Percentiles rank a stretch among this genome's conserved stretches.
These are phyloP conservation scores for Euwallacea similis DNA, from an alignment of 1,140 invertebrate species.

Conservation along the genomic window DNA sequence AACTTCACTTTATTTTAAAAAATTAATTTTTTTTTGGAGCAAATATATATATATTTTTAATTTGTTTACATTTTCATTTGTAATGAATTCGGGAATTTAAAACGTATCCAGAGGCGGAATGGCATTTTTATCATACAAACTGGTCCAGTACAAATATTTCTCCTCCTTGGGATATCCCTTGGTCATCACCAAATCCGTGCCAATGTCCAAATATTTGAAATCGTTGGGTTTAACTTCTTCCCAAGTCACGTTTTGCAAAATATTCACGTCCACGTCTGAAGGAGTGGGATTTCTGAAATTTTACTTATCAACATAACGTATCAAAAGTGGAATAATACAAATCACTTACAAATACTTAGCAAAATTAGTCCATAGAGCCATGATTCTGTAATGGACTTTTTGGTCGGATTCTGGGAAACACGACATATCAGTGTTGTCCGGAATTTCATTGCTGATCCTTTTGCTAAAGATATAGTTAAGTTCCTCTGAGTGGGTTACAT, in stretches of 20 bases:
- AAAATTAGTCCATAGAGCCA: conserved; percentile 32
- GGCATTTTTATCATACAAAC: conserved; percentile 18
- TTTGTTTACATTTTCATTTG: no score
- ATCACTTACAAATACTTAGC: conserved; percentile 34
- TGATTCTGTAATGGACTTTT: conserved; percentile 23
- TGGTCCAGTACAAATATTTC: conserved; percentile 23
- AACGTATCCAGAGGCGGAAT: conserved; percentile 19
- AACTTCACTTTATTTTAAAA: no score
- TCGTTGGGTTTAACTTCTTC: conserved; percentile 19
- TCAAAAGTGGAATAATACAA: neutral
- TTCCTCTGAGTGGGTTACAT: conserved; percentile 32
- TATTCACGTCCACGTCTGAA: conserved; percentile 5
- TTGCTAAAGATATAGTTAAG: conserved; percentile 34
- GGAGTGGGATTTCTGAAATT: conserved; percentile 33
- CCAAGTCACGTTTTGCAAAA: conserved; percentile 24
- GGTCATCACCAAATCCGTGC: conserved; percentile 11
- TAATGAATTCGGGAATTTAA: no score
- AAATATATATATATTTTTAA: no score
- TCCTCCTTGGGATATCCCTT: conserved; percentile 20
- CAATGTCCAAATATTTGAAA: conserved; percentile 33
- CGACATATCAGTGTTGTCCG: conserved; percentile 33
- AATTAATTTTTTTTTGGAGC: no score
- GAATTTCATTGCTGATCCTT: conserved; percentile 32
- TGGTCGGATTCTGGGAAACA: conserved; percentile 30
- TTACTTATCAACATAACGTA: no score